These are phyloP conservation scores for Prunella fulvescens DNA, from an alignment of 2,113 vertebrate genomes.

Conservation along the genomic window DNA sequence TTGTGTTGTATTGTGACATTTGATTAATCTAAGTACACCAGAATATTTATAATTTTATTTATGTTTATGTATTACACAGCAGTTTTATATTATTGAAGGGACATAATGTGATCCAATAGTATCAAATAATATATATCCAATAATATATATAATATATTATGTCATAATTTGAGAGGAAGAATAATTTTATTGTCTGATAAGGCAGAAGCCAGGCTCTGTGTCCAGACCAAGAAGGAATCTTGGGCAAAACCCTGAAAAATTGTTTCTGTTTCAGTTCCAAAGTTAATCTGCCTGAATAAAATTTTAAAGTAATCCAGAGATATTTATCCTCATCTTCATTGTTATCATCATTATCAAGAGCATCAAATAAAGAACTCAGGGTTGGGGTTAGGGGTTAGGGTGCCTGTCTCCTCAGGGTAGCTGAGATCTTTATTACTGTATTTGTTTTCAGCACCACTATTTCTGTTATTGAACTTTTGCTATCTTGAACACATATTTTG, in stretches of 20 bases:
- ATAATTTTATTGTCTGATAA: not conserved
- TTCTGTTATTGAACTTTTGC: not conserved
- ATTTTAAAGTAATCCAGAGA: not conserved
- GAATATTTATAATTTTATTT: not conserved
- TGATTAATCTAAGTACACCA: not conserved
- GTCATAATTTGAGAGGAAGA: not conserved
- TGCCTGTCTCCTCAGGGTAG: not conserved
- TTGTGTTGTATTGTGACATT: not conserved
- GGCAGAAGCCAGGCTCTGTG: not conserved
- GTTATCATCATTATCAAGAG: not conserved
- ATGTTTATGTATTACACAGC: not conserved
- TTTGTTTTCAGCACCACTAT: not conserved
- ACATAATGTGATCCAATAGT: not conserved
- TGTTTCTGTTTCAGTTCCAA: not conserved
- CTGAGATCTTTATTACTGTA: not conserved
- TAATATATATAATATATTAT: no score
- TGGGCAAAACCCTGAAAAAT: not conserved
- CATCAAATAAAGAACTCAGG: not conserved
- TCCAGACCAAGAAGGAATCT: not conserved
- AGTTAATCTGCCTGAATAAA: not conserved
- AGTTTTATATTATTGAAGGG: not conserved
- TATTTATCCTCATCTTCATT: not conserved
- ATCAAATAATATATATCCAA: not conserved
- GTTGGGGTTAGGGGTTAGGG: not conserved
- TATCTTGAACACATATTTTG: not conserved